Conservation (phyloP, 2,113 vertebrate species). For the Nesoenas mayeri region DNA sequence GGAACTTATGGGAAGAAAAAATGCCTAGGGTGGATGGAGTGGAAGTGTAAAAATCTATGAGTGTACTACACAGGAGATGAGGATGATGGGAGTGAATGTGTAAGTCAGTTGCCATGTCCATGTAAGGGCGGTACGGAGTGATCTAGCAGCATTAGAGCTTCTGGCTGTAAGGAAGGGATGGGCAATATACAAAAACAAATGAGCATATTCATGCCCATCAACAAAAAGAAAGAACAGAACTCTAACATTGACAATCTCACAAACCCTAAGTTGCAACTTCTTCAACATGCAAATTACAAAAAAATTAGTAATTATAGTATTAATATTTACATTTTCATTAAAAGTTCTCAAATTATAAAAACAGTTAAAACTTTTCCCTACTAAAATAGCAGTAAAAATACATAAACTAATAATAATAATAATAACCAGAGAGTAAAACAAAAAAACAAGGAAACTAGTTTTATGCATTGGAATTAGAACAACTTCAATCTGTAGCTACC, state of each 20-base stretch:
- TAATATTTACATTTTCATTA: slow-evolving; percentile 74
- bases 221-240: slow-evolving; percentile 96
- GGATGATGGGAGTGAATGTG: slow-evolving; percentile 94
- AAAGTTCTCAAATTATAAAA: slow-evolving; percentile 72
- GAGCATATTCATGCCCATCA: slow-evolving; percentile 99
- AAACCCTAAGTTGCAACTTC: slow-evolving; percentile 99
- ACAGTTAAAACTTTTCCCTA: slow-evolving; percentile 74
- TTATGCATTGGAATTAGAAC: slow-evolving; percentile 83
- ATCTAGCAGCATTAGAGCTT: slow-evolving; percentile 99
- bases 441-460: slow-evolving; percentile 77
- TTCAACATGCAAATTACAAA: slow-evolving; percentile 95
- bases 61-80: slow-evolving; percentile 97
- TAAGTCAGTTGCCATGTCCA: slow-evolving; percentile 99
- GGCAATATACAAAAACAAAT: slow-evolving; percentile 99
- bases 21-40: slow-evolving; percentile 70
- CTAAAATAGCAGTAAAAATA: slow-evolving; percentile 77
- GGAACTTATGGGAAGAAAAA: slow-evolving; percentile 71
- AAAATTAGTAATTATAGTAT: slow-evolving; percentile 63
- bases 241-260: slow-evolving; percentile 99
- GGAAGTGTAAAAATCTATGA: slow-evolving; percentile 85
- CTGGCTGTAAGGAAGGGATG: slow-evolving; percentile 99
- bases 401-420: slow-evolving; percentile 76
- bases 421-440: slow-evolving; percentile 72
- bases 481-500: slow-evolving; percentile 80
- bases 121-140: slow-evolving; percentile 99